Base-by-base conservation (phyloP, 2,888 invertebrate genomes). In the Ochropleura leucogaster region DNA sequence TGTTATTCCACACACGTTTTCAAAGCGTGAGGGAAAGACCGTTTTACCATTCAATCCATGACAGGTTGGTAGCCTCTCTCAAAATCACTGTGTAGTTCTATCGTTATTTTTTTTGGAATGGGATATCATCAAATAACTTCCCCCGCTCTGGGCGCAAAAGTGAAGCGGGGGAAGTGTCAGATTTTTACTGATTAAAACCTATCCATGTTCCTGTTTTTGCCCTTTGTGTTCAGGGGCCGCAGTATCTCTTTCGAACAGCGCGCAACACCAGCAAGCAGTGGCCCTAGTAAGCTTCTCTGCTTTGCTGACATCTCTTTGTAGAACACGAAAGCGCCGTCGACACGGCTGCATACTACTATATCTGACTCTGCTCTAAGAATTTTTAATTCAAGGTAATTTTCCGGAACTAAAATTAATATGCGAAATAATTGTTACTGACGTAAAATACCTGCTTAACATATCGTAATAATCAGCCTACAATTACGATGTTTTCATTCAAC, bases 1-100 rank as follows among this genome's bases (percentile, higher is more conserved):
- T 74, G 42, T 55, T 66, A 80, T 80, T 74, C 74, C 12, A 44
- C 40, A 16, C 55, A 66, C 47, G 74, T 30, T 14, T 12, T 2
- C 12, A 53, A 40, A 65, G 10, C 20, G 4, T 40, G 53, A 79
- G 68, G 47, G 8, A n/a, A 57, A 20, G 47, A 47, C 10, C 46
- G 18, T 18, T 59, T 44, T 74, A 60, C 20, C 49, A 68, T 59
- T 68, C 59, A 79, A 46, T 55, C 42, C 40, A 65, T 42, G 79
- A 74, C 69, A 57, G 42, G 47, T 9, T 10, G 14, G 1, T 6
- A 65, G 16, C 53, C 57, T 44, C 44, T 20, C 44, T 16, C 40
- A 59, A 68, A 74, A 74, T 66, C 68, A 79, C 47, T 49, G 30
- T 73, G 6, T 20, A 59, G n/a, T 62, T 30, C 30, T 30, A 30